Base-by-base conservation (phyloP, 2,888 invertebrate species). In the Lydus trimaculatus region DNA sequence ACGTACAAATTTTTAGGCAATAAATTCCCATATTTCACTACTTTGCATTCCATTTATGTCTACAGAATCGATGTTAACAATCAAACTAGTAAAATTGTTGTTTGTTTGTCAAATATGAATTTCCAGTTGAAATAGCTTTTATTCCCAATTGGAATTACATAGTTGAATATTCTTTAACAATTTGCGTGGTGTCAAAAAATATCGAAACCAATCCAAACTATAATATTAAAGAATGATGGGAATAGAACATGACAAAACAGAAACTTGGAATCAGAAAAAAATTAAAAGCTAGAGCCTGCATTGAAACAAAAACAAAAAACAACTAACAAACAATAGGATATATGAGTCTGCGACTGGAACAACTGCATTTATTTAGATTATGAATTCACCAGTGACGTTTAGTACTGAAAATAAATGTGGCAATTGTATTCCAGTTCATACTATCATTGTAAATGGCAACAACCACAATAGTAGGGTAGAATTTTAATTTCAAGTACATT, bases 301-400 rank as follows among this genome's bases (percentile, higher is more conserved):
- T 1, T 7, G n/a, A 28, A 56, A 56, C n/a, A 52, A 23, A 28
- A 28, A 28, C 28, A 28, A n/a, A n/a, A n/a, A n/a, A 13, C 28
- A 23, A 56, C 56, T 13, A 56, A 56, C 56, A 56, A 56, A 56
- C 56, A 56, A 56, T 5, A 25, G 15, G 28, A 56, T 56, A 56
- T 56, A 56, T 56, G 56, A 28, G 56, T n/a, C 25, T 56, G 56
- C 56, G 7, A 56, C 25, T 56, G 28, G 8, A 56, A 56, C 56
- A 56, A 56, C 28, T 56, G 56, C 56, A 56, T 56, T 28, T 56
- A 56, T 56, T 56, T 56, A 56, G 28, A 56, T 56, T 56, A 56
- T 56, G 56, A 56, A 56, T 56, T 28, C 56, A 56, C 56, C 28
- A 28, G 28, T 56, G 56, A 56, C 56, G 7, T 56, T 56, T 56